phyloP scores from a whole-genome alignment of 2,888 invertebrate species.

The Cabera pusaria region DNA sequence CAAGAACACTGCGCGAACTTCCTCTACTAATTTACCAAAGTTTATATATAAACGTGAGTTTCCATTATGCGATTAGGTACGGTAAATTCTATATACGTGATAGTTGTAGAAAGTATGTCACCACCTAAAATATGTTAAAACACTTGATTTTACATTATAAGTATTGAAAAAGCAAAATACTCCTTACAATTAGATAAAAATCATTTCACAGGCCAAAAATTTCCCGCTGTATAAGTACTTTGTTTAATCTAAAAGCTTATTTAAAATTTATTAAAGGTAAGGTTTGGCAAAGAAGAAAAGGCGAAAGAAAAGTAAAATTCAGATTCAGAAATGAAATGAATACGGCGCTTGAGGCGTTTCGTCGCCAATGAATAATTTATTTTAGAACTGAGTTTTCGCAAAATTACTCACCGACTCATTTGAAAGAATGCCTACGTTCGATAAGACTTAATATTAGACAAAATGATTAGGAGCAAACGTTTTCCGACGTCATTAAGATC shows the following conservation, averaged over 20 bases:
- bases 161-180: no score
- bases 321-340: slow-evolving; percentile 82
- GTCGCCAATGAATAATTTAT: slow-evolving; percentile 83
- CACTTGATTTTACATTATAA: no score
- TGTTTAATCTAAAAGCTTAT: slow-evolving; percentile 74
- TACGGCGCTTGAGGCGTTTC: slow-evolving; percentile 79
- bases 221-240: slow-evolving; percentile 41
- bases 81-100: no score
- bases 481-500: no score
- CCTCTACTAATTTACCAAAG: no score
- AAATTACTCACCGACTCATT: slow-evolving; percentile 79
- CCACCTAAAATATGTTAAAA: no score
- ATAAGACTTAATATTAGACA: slow-evolving; percentile 53
- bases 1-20: no score
- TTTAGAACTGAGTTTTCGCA: slow-evolving; percentile 76
- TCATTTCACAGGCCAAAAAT: slow-evolving; percentile 38
- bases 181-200: slow-evolving; percentile 35
- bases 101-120: no score
- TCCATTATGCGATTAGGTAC: no score
- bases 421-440: slow-evolving; percentile 61
- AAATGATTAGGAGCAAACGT: slow-evolving; percentile 13
- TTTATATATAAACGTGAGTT: no score
- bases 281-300: slow-evolving; percentile 65
- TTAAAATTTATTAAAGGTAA: slow-evolving; percentile 78
- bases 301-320: slow-evolving; percentile 72